phyloP scores from a whole-genome alignment of 2,797 vertebrate species.

The Pantherophis alleghaniensis region DNA sequence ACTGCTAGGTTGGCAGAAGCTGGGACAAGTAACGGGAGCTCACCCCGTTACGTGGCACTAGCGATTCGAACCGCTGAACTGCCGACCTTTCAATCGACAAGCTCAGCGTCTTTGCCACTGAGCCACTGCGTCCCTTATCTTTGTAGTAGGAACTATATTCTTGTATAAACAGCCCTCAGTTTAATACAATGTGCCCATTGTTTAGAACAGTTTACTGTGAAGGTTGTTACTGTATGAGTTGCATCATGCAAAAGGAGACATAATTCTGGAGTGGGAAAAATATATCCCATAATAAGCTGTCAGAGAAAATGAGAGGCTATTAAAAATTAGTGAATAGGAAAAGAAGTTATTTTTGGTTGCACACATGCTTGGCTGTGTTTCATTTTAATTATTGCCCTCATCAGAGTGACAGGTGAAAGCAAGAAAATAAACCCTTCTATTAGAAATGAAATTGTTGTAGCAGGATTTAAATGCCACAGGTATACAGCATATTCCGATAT shows the following conservation, averaged over 20 bases:
- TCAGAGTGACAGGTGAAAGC: slow-evolving; percentile 38
- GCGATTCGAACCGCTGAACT: no score
- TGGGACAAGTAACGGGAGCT: no score
- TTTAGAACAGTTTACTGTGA: neutral
- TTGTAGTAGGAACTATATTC: neutral
- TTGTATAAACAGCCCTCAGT: neutral
- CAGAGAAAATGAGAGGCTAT: slow-evolving; percentile 29
- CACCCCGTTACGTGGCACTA: no score
- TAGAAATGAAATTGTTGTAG: slow-evolving; percentile 33
- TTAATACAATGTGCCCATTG: neutral
- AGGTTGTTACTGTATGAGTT: neutral
- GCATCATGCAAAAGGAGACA: neutral
- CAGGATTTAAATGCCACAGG: slow-evolving; percentile 39
- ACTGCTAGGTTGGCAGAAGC: no score
- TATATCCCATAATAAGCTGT: neutral
- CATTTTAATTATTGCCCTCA: slow-evolving; percentile 41
- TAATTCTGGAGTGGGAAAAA: neutral
- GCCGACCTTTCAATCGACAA: no score
- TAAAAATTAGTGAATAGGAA: slow-evolving; percentile 26
- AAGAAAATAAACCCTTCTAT: slow-evolving; percentile 38
- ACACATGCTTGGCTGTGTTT: slow-evolving; percentile 2
- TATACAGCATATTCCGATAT: neutral
- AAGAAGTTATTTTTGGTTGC: slow-evolving; percentile 37
- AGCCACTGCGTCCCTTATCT: no score
- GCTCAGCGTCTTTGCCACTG: no score